Conservation (phyloP, 2,797 vertebrate genomes). For the Cygnus olor region DNA sequence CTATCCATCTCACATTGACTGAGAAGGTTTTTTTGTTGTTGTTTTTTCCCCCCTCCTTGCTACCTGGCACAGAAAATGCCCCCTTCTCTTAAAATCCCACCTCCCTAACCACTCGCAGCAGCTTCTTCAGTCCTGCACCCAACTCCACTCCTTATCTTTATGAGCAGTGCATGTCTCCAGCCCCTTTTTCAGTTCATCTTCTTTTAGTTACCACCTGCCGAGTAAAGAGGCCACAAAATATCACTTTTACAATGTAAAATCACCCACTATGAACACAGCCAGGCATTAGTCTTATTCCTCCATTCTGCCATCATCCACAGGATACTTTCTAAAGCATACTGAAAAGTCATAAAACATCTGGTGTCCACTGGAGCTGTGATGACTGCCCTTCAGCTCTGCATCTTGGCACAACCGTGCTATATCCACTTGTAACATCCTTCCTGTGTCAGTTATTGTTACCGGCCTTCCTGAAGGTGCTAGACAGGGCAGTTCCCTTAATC, state of each 20-base stretch:
- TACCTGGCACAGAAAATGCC: not conserved
- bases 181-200: not conserved
- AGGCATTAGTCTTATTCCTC: not conserved
- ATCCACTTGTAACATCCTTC: not conserved
- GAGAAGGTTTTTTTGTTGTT: not conserved
- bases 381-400: not conserved
- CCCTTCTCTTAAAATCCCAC: not conserved
- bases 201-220: not conserved
- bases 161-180: not conserved
- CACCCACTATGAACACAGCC: not conserved
- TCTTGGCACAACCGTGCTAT: not conserved
- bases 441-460: not conserved
- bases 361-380: rapidly evolving
- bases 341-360: not conserved
- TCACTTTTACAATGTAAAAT: not conserved
- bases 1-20: not conserved
- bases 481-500: not conserved
- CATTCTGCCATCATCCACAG: rapidly evolving
- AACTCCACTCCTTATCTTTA: not conserved
- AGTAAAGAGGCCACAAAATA: not conserved
- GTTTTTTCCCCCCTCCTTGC: not conserved
- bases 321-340: not conserved
- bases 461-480: not conserved
- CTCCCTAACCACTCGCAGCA: not conserved
- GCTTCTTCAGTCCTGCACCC: not conserved